These are phyloP conservation scores for Coreoperca whiteheadi DNA, from an alignment of 2,113 vertebrate species.

Conservation along the genomic window DNA sequence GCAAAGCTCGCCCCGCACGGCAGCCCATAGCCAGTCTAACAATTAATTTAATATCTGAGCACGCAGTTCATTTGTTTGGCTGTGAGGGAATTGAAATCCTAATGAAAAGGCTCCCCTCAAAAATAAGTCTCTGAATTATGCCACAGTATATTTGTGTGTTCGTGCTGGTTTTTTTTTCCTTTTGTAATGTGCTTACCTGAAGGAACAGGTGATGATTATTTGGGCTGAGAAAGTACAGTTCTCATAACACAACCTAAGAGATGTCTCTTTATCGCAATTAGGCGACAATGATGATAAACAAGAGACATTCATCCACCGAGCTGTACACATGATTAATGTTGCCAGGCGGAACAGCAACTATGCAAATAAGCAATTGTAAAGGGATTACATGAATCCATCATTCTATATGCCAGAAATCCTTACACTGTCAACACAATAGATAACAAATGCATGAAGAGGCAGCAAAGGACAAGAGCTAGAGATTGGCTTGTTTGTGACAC, in stretches of 20 bases:
- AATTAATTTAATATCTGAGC: conserved; percentile 76
- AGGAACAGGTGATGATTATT: conserved; percentile 47
- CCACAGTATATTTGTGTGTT: conserved; percentile 1
- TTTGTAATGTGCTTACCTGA: conserved; percentile 45
- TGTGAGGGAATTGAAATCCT: conserved; percentile 66
- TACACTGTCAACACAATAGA: conserved; percentile 39
- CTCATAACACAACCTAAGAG: conserved; percentile 29
- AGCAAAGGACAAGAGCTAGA: conserved; percentile 20
- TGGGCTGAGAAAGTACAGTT: conserved; percentile 23
- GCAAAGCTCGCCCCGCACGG: conserved; percentile 55
- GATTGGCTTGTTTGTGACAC: conserved; percentile 37
- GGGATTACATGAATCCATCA: conserved; percentile 65
- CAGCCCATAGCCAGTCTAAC: conserved; percentile 60
- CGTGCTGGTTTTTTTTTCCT: neutral
- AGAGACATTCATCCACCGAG: conserved; percentile 23
- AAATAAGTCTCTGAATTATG: conserved; percentile 31
- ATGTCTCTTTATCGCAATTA: conserved; percentile 40
- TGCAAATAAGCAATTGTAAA: conserved; percentile 66
- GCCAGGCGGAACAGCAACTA: conserved; percentile 32
- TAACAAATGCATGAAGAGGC: conserved; percentile 41
- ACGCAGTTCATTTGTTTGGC: conserved; percentile 70
- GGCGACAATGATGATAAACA: conserved; percentile 42
- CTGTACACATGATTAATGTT: conserved; percentile 52
- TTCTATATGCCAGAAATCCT: conserved; percentile 32
- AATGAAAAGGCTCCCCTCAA: conserved; percentile 66